Evolutionary conservation across 2,113 vertebrate species (phyloP).

Genomic region (Pollachius pollachius): DNA sequence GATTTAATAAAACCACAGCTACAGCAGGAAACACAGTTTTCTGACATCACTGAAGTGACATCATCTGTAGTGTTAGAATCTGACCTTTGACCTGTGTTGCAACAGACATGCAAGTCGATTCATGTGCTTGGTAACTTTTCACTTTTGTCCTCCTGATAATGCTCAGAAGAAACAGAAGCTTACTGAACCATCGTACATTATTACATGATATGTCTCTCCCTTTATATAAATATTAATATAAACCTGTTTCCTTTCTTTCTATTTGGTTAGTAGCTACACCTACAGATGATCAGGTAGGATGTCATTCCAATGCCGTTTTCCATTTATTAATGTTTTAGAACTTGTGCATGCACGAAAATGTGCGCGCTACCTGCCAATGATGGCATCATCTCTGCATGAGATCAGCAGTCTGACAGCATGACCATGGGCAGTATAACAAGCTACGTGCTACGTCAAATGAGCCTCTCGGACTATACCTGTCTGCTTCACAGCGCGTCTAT

Average conservation of each 20-base stretch:
- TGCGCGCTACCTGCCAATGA: not conserved
- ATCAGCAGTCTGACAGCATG: slow-evolving; percentile 50
- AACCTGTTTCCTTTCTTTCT: slow-evolving; percentile 52
- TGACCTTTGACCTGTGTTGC: too few species aligned
- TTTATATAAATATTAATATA: too few species aligned
- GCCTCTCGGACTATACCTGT: not conserved
- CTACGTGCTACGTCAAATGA: not conserved
- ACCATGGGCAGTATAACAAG: slow-evolving; percentile 28
- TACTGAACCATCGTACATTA: too few species aligned
- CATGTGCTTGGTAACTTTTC: too few species aligned
- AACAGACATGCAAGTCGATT: too few species aligned
- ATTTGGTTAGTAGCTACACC: slow-evolving; percentile 82
- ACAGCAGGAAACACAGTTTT: too few species aligned
- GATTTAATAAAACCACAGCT: too few species aligned
- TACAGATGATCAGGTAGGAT: slow-evolving; percentile 83
- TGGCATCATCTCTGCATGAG: slow-evolving; percentile 56
- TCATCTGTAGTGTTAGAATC: too few species aligned
- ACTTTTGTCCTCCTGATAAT: too few species aligned
- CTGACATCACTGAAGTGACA: too few species aligned
- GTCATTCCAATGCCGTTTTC: slow-evolving; percentile 5
- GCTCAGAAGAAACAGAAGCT: too few species aligned
- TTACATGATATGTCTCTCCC: not conserved
- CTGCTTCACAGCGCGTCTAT: not conserved
- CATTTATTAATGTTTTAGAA: too few species aligned
- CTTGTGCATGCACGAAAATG: slow-evolving; percentile 40